phyloP scores from a whole-genome alignment of 2,888 invertebrate species.

The Dromius quadrimaculatus region DNA sequence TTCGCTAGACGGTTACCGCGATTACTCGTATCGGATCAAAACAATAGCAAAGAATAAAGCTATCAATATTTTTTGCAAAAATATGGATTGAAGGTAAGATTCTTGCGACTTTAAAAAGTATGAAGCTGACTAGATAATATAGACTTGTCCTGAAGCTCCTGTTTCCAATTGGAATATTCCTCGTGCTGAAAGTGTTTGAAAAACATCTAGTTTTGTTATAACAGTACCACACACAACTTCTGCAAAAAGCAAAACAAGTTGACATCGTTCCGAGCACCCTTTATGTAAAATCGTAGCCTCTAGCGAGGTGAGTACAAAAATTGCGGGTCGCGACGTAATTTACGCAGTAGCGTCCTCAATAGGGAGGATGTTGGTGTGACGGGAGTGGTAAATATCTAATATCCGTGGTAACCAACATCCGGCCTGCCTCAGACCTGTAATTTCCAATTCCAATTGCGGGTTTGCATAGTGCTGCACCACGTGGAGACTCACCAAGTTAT shows the following conservation, averaged over 20 bases:
- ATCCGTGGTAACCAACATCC: constrained; percentile 51
- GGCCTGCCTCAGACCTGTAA: constrained; percentile 44
- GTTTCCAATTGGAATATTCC: constrained; percentile 1
- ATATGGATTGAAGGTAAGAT: too few species aligned
- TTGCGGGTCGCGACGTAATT: constrained; percentile 20
- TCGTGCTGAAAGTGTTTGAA: neutral
- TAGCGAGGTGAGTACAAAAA: constrained; percentile 8
- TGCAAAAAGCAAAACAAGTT: constrained; percentile 25
- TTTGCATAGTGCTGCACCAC: neutral
- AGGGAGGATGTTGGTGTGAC: constrained; percentile 4
- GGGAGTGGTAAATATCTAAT: constrained; percentile 50
- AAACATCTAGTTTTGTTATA: constrained; percentile 14
- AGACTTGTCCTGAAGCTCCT: too few species aligned
- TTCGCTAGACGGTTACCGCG: too few species aligned
- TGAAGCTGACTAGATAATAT: too few species aligned
- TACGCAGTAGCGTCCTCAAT: constrained; percentile 21
- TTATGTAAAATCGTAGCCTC: constrained; percentile 29
- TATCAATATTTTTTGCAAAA: too few species aligned
- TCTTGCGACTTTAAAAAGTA: too few species aligned
- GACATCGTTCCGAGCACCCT: constrained; percentile 8
- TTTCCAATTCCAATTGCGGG: constrained; percentile 53
- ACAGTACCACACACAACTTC: neutral
- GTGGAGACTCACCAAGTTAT: constrained; percentile 44
- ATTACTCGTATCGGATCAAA: too few species aligned
- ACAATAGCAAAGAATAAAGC: too few species aligned